These are phyloP conservation scores for Avahi laniger DNA, from an alignment of 2,797 vertebrate genomes.

Conservation along the genomic window DNA sequence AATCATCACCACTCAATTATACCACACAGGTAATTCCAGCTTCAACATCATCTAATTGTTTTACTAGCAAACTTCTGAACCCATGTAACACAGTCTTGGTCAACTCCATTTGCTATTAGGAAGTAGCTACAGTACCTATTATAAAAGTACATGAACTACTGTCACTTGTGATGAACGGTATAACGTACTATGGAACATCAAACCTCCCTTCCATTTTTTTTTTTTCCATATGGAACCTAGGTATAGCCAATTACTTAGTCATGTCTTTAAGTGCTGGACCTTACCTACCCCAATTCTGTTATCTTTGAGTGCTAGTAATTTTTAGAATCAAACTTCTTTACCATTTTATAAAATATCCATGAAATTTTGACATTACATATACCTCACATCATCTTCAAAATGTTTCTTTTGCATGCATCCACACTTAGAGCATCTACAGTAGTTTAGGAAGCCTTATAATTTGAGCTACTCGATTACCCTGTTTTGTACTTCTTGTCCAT, in stretches of 20 bases:
- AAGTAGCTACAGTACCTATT: background rate
- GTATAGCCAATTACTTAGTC: background rate
- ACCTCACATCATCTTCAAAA: background rate
- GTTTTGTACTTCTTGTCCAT: background rate
- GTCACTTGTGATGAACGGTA: background rate
- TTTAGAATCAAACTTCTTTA: background rate
- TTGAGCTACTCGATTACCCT: background rate
- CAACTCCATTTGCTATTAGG: background rate
- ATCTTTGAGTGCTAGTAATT: background rate
- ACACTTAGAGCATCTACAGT: background rate
- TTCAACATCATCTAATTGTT: background rate
- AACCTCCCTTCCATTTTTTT: fast-evolving
- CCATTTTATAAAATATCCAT: background rate
- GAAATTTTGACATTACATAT: background rate
- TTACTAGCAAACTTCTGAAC: background rate
- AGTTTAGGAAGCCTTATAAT: background rate
- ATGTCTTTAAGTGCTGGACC: background rate
- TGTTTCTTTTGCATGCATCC: background rate
- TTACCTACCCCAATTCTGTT: background rate
- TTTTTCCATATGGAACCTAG: background rate
- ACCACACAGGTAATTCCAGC: background rate
- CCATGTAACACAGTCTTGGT: background rate
- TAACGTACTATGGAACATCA: background rate
- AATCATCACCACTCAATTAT: background rate
- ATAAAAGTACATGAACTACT: background rate